phyloP scores from a whole-genome alignment of 1,140 invertebrate genomes.

The Dendroctonus valens region DNA sequence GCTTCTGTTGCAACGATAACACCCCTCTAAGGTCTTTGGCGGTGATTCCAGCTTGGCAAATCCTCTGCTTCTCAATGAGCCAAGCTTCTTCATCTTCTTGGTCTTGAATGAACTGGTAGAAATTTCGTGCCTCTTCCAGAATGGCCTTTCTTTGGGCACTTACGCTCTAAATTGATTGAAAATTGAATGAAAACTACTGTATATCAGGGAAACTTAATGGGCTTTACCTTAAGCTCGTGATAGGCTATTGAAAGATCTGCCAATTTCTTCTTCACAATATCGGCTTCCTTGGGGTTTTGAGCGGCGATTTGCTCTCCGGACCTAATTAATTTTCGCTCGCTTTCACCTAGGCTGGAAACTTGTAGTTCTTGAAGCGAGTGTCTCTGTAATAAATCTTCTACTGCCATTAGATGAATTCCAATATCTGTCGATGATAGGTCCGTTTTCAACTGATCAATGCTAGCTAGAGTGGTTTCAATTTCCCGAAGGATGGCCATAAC shows the following conservation, averaged over 20 bases:
- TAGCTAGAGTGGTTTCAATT: slow-evolving; percentile 84
- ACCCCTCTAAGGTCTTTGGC: slow-evolving; percentile 92
- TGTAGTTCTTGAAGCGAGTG: slow-evolving; percentile 90
- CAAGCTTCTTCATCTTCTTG: slow-evolving; percentile 84
- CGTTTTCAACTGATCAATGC: slow-evolving; percentile 77
- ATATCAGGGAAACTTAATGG: neutral
- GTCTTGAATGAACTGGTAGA: slow-evolving; percentile 94
- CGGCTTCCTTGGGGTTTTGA: slow-evolving; percentile 45
- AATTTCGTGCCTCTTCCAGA: slow-evolving; percentile 88
- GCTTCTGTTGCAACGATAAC: slow-evolving; percentile 88
- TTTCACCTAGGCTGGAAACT: slow-evolving; percentile 81
- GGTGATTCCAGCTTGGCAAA: slow-evolving; percentile 85
- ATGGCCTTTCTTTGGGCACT: slow-evolving; percentile 75
- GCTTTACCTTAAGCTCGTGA: slow-evolving; percentile 41
- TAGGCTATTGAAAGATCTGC: slow-evolving; percentile 42
- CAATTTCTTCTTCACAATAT: slow-evolving; percentile 43
- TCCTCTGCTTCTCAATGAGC: slow-evolving; percentile 88
- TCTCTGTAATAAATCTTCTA: slow-evolving; percentile 91
- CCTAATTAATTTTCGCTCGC: slow-evolving; percentile 72
- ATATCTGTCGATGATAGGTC: slow-evolving; percentile 85
- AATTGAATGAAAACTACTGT: slow-evolving; percentile 2
- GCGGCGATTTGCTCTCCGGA: slow-evolving; percentile 57
- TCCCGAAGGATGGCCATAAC: slow-evolving; percentile 86
- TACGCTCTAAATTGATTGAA: slow-evolving; percentile 34
- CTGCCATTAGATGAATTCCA: slow-evolving; percentile 87